A percentile compares a stretch with the other conserved stretches of the same genome.
Evolutionary conservation across 2,797 vertebrate genomes (phyloP).

Genomic region (Sphenodon punctatus): DNA sequence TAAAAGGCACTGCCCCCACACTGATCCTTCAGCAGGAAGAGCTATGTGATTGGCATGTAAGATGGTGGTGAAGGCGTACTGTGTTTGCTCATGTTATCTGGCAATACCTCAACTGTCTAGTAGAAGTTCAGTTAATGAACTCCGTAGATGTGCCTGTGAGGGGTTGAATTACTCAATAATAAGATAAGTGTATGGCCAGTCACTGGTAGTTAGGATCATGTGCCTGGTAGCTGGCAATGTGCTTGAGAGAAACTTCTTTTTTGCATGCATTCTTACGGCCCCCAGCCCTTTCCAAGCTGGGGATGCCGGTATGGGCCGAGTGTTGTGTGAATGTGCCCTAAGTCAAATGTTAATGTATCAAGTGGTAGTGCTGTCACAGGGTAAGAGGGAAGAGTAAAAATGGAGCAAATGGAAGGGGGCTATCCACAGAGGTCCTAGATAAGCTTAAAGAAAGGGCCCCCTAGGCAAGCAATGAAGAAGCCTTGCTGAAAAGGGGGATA

Average conservation of each 20-base stretch:
- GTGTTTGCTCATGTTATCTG: not conserved
- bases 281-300: not conserved
- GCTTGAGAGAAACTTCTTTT: too few relatives aligned
- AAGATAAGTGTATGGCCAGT: too few relatives aligned
- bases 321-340: too few relatives aligned
- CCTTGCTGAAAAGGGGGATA: too few relatives aligned
- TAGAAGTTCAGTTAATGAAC: not conserved
- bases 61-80: not conserved
- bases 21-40: not conserved
- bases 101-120: not conserved
- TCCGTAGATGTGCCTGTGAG: not conserved
- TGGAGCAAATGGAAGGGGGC: not conserved
- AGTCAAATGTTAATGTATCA: too few relatives aligned
- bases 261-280: not conserved
- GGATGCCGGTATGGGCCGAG: not conserved
- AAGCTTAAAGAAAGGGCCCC: too few relatives aligned
- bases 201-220: too few relatives aligned
- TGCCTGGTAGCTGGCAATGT: too few relatives aligned
- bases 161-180: not conserved
- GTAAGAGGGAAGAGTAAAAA: not conserved
- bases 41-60: not conserved
- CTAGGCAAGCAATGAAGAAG: too few relatives aligned
- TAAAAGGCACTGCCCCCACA: not conserved
- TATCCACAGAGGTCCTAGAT: too few relatives aligned
- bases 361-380: too few relatives aligned